phyloP scores from a whole-genome alignment of 2,888 invertebrate genomes.

The Napeogenes inachia region DNA sequence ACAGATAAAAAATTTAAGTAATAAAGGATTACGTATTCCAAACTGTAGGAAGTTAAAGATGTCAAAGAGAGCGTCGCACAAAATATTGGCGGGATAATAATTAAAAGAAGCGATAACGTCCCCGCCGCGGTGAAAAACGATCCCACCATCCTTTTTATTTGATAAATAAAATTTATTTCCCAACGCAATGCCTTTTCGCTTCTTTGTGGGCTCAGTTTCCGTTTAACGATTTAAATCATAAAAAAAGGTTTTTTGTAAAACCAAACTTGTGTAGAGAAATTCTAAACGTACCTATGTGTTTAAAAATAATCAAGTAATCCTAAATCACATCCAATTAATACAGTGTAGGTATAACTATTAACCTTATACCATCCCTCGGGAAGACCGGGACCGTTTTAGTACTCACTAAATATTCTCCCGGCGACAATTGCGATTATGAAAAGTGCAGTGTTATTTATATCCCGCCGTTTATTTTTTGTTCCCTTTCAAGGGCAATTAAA shows the following conservation, averaged over 20 bases:
- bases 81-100: constrained; percentile 74
- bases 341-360: constrained; percentile 47
- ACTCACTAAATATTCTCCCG: constrained; percentile 77
- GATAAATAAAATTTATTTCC: constrained; percentile 77
- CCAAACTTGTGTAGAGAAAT: background rate
- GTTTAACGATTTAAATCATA: constrained; percentile 31
- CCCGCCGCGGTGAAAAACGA: constrained; percentile 73
- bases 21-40: background rate
- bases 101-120: constrained; percentile 78
- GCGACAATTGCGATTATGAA: constrained; percentile 79
- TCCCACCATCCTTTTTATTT: constrained; percentile 75
- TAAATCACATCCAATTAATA: constrained; percentile 39
- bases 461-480: constrained; percentile 73
- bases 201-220: constrained; percentile 56
- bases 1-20: background rate
- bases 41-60: constrained; percentile 18
- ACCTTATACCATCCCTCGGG: constrained; percentile 45
- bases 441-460: constrained; percentile 77
- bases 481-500: constrained; percentile 79
- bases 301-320: constrained; percentile 22
- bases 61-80: constrained; percentile 47
- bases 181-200: constrained; percentile 49
- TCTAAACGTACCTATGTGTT: background rate
- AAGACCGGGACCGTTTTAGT: constrained; percentile 63
- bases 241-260: background rate